Evolutionary conservation across 2,113 vertebrate species (phyloP).

Genomic region (Catharus minimus): DNA sequence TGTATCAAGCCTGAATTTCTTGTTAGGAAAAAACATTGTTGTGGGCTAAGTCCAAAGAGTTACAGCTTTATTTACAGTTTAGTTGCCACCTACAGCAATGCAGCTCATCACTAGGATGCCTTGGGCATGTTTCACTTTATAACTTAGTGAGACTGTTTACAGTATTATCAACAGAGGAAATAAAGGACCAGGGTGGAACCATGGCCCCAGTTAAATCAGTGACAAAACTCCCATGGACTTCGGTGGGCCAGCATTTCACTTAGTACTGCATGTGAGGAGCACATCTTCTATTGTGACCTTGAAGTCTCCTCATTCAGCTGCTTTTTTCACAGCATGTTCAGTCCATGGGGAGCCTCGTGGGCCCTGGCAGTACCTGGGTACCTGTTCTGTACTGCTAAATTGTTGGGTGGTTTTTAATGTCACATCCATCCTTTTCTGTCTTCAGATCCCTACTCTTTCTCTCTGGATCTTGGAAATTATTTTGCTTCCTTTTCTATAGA

Average conservation of each 20-base stretch:
- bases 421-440: neutral
- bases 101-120: slow-evolving; percentile 11
- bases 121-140: neutral
- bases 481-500: neutral
- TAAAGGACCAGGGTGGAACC: neutral
- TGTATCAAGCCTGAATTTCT: slow-evolving; percentile 7
- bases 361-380: neutral
- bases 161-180: neutral
- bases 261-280: neutral
- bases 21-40: neutral
- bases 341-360: neutral
- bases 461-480: neutral
- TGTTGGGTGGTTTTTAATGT: neutral
- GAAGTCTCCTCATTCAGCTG: neutral
- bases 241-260: neutral
- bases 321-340: neutral
- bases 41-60: slow-evolving; percentile 2
- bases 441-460: neutral
- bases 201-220: neutral
- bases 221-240: neutral
- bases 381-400: neutral
- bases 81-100: slow-evolving; percentile 6
- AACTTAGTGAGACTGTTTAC: neutral
- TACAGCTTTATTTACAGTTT: slow-evolving; percentile 52
- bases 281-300: neutral